Evolutionary conservation across 2,888 invertebrate species (phyloP).

Genomic region (Netelia melanura): DNA sequence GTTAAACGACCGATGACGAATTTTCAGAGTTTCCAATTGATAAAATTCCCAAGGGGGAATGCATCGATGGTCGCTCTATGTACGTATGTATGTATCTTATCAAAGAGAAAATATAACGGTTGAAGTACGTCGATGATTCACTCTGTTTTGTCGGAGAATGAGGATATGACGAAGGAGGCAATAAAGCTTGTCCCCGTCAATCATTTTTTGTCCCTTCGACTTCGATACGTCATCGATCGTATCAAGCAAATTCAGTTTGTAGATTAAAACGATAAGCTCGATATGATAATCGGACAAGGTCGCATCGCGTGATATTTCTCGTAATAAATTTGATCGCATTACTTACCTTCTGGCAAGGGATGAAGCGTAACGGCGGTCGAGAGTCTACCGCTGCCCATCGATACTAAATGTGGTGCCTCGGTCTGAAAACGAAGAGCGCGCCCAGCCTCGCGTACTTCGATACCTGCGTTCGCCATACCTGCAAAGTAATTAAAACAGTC

Average conservation of each 20-base stretch:
- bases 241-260: no score
- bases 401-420: constrained; percentile 95
- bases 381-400: constrained; percentile 94
- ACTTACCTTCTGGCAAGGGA: constrained; percentile 94
- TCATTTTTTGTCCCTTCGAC: not conserved
- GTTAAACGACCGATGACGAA: constrained; percentile 14
- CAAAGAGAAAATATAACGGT: constrained; percentile 25
- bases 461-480: constrained; percentile 82
- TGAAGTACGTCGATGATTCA: constrained; percentile 39
- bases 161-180: constrained; percentile 11
- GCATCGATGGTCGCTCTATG: not conserved
- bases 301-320: not conserved
- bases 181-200: constrained; percentile 21
- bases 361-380: constrained; percentile 97
- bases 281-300: constrained; percentile 1
- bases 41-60: constrained; percentile 4
- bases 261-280: constrained; percentile 1
- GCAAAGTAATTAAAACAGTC: constrained; percentile 61
- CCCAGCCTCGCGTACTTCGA: constrained; percentile 85
- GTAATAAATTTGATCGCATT: not conserved
- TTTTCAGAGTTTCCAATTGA: not conserved
- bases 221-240: no score
- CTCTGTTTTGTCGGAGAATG: constrained; percentile 12
- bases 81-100: not conserved
- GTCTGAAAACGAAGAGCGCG: constrained; percentile 89